Evolutionary conservation across 2,888 invertebrate genomes (phyloP).

Genomic region (Lacanobia wlatinum): DNA sequence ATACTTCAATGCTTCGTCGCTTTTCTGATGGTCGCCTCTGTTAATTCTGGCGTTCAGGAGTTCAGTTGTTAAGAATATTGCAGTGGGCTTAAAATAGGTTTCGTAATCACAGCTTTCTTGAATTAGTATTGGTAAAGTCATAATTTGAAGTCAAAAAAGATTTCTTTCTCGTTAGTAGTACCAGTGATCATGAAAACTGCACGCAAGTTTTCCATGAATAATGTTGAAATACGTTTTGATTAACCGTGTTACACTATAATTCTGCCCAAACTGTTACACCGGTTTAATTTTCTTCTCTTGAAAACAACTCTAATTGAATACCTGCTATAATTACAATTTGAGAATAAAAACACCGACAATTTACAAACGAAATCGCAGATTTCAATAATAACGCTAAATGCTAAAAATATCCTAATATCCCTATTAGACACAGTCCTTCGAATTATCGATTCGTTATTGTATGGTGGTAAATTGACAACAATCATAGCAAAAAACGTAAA

Average conservation of each 20-base stretch:
- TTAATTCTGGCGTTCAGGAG: no score
- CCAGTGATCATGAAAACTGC: background rate
- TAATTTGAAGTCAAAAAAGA: background rate
- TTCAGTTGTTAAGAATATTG: no score
- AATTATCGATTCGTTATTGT: slow-evolving; percentile 66
- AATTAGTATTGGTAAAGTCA: background rate
- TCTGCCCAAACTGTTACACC: background rate
- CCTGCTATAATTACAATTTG: slow-evolving; percentile 11
- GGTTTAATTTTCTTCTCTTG: background rate
- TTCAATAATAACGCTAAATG: slow-evolving; percentile 35
- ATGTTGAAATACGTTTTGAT: background rate
- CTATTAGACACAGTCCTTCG: slow-evolving; percentile 61
- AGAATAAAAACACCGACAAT: slow-evolving; percentile 17
- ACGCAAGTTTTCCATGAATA: background rate
- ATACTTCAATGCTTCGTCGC: no score
- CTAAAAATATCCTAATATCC: slow-evolving; percentile 59
- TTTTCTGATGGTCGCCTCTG: no score
- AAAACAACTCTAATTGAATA: background rate
- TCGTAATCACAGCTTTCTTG: background rate
- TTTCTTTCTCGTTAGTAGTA: background rate
- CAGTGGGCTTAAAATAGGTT: no score
- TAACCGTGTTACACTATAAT: slow-evolving; percentile 33
- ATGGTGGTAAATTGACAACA: slow-evolving; percentile 58
- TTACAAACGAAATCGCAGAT: slow-evolving; percentile 33
- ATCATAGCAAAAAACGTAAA: slow-evolving; percentile 57